A percentile compares a stretch with the other conserved stretches of the same genome.
Conservation (phyloP, 92 coral and sea anemone genomes). For the Pocillopora meandrina region DNA sequence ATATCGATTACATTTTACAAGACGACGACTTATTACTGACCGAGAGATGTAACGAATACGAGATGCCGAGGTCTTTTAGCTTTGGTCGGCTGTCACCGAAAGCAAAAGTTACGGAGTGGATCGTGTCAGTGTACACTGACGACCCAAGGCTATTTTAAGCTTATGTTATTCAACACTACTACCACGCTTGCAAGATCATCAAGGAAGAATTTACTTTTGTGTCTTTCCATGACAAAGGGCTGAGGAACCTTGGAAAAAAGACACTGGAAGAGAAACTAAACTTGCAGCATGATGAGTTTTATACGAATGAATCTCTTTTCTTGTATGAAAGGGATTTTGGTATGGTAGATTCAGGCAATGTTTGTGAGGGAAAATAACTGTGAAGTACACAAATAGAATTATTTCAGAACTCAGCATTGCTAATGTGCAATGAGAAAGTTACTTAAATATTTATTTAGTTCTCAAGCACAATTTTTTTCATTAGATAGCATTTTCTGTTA, state of each 20-base stretch:
- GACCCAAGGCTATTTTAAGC: constrained; percentile 64
- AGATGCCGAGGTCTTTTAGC: constrained; percentile 72
- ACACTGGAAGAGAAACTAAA: constrained; percentile 56
- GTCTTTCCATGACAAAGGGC: constrained; percentile 60
- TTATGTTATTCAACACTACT: constrained; percentile 65
- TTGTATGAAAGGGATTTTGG: constrained; percentile 4
- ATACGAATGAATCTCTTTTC: constrained; percentile 16
- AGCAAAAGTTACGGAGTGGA: constrained; percentile 72
- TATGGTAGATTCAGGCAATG: neutral
- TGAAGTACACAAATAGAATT: neutral
- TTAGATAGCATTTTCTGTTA: too few relatives aligned
- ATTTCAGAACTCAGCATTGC: too few relatives aligned
- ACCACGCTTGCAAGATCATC: constrained; percentile 46
- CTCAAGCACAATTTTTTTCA: too few relatives aligned
- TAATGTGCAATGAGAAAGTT: too few relatives aligned
- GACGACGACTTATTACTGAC: constrained; percentile 73
- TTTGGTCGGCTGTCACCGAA: constrained; percentile 79
- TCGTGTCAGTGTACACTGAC: constrained; percentile 72
- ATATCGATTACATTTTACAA: constrained; percentile 65
- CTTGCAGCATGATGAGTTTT: constrained; percentile 68
- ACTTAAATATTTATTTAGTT: too few relatives aligned
- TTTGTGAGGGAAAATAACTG: neutral
- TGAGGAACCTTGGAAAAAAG: constrained; percentile 49
- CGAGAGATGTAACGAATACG: constrained; percentile 36
- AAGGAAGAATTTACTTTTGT: constrained; percentile 65